Percentiles rank a stretch among this genome's conserved stretches.
phyloP scores from a whole-genome alignment of 2,113 vertebrate species.

The Himantopus leucocephalus region DNA sequence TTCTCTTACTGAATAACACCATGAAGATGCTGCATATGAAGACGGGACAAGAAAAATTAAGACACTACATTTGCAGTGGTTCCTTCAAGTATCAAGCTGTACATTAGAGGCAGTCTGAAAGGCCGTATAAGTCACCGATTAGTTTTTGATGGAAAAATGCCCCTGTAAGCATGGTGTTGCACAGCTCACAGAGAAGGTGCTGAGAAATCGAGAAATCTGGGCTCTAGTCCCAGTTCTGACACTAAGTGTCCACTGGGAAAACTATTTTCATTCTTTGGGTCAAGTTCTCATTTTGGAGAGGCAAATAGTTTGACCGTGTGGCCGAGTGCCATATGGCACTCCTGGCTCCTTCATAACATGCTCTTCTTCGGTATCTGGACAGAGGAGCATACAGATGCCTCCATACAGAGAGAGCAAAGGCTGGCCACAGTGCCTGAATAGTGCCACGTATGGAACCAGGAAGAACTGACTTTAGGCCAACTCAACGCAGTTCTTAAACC shows the following conservation, averaged over 20 bases:
- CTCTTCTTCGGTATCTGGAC: background rate
- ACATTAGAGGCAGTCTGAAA: background rate
- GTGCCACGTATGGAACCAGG: background rate
- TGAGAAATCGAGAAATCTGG: background rate
- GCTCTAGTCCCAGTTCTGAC: background rate
- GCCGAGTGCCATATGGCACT: background rate
- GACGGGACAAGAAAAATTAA: background rate
- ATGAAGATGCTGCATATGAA: background rate
- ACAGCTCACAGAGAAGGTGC: background rate
- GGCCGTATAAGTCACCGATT: background rate
- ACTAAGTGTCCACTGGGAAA: background rate
- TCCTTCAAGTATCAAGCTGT: background rate
- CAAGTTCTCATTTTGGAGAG: background rate
- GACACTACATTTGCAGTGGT: background rate
- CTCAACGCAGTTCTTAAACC: background rate
- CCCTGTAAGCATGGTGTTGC: background rate
- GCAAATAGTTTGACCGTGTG: background rate
- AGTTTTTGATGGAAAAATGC: background rate
- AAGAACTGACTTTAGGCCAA: background rate
- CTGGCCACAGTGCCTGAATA: background rate
- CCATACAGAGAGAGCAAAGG: background rate
- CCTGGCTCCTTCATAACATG: background rate
- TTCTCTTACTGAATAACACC: background rate
- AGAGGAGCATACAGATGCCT: background rate
- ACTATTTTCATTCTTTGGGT: background rate